These are phyloP conservation scores for Antitype chi DNA, from an alignment of 2,888 invertebrate species.

Conservation along the genomic window DNA sequence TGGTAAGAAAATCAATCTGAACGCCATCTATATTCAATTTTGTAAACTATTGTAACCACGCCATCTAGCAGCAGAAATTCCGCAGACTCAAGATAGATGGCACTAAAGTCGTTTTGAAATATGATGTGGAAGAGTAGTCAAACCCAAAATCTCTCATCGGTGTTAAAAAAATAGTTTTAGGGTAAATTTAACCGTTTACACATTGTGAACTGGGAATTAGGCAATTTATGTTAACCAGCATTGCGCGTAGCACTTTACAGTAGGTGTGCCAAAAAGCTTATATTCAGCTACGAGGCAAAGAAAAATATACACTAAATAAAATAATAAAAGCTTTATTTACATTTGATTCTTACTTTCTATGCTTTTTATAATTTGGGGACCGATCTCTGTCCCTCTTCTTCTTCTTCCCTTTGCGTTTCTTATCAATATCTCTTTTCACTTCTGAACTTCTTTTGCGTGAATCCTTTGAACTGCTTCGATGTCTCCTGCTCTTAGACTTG, in stretches of 20 bases:
- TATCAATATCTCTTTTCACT: conserved; percentile 88
- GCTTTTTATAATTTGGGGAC: conserved; percentile 88
- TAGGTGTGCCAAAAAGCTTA: neutral
- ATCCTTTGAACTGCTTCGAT: conserved; percentile 74
- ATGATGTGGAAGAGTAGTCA: too few relatives aligned
- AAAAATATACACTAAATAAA: neutral
- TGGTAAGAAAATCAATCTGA: neutral
- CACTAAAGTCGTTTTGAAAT: neutral
- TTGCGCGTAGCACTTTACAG: neutral
- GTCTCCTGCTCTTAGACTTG: conserved; percentile 68
- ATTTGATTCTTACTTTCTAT: conserved; percentile 82
- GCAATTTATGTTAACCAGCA: neutral
- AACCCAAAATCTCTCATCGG: too few relatives aligned
- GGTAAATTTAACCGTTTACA: neutral
- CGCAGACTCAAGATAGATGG: neutral
- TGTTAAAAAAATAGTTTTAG: neutral
- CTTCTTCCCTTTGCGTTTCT: conserved; percentile 91
- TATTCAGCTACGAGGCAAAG: neutral
- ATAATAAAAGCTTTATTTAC: conserved; percentile 48
- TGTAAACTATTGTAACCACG: neutral
- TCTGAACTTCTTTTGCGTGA: conserved; percentile 81
- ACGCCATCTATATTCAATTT: conserved; percentile 17
- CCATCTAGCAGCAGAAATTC: neutral
- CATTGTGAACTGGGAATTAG: neutral
- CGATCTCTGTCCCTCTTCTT: conserved; percentile 89